These are phyloP conservation scores for Elgaria multicarinata DNA, from an alignment of 2,113 vertebrate species.

Conservation along the genomic window DNA sequence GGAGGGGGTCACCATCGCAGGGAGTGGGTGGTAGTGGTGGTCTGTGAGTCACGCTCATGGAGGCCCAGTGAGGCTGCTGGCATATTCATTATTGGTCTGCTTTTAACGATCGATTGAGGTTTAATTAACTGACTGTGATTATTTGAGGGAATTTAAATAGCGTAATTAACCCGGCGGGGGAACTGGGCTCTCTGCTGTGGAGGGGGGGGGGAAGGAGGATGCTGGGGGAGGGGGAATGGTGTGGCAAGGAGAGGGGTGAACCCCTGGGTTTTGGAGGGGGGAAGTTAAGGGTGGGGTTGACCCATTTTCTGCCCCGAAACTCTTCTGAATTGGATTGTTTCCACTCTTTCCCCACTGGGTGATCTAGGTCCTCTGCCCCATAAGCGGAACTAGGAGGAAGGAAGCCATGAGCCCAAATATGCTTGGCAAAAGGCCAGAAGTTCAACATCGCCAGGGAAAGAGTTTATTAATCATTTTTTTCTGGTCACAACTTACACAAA, in stretches of 20 bases:
- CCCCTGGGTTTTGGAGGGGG: neutral
- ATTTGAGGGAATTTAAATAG: conserved; percentile 45
- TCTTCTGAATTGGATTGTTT: neutral
- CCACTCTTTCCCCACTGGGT: neutral
- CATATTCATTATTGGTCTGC: conserved; percentile 28
- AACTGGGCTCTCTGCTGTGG: neutral
- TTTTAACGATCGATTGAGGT: conserved; percentile 44
- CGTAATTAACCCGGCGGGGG: conserved; percentile 31
- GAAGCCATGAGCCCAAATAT: no score
- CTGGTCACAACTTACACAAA: neutral
- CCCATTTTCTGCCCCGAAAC: neutral
- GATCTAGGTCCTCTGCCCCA: neutral
- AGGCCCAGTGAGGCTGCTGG: conserved; percentile 3
- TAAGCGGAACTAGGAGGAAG: neutral
- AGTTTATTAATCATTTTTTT: neutral
- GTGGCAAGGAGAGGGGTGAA: neutral
- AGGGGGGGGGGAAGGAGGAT: no score
- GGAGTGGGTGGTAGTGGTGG: no score
- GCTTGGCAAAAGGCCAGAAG: neutral
- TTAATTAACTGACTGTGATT: conserved; percentile 43
- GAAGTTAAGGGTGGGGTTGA: accelerated
- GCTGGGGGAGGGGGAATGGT: neutral
- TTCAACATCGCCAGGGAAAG: neutral
- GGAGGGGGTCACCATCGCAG: neutral
- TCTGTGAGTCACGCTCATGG: neutral